Conservation (phyloP, 2,797 vertebrate genomes). For the Bradypodion pumilum region DNA sequence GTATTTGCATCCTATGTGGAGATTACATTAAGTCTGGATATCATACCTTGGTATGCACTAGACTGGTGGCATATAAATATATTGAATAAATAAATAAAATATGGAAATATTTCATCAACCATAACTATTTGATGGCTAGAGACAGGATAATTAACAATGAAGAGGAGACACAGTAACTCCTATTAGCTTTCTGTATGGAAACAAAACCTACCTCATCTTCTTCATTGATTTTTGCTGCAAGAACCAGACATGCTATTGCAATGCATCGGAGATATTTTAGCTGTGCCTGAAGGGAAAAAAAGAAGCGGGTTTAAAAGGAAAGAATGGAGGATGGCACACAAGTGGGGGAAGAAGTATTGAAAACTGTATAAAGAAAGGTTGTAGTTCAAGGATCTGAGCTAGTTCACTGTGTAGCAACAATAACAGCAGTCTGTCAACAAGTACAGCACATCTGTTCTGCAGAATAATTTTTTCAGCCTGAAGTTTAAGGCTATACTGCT, state of each 20-base stretch:
- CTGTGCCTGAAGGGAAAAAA: slow-evolving; percentile 74
- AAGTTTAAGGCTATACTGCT: no score
- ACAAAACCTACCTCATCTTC: slow-evolving; percentile 80
- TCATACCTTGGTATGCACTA: neutral
- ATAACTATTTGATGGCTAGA: no score
- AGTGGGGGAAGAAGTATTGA: neutral
- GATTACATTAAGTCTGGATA: neutral
- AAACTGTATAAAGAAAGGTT: neutral
- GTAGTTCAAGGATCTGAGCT: neutral
- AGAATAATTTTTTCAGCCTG: no score
- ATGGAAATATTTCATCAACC: no score
- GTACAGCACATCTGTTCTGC: no score
- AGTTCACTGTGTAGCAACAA: neutral
- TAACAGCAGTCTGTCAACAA: neutral
- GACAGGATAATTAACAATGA: no score
- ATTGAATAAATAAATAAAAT: no score
- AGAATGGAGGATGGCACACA: neutral
- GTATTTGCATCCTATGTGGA: no score
- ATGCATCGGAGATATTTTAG: slow-evolving; percentile 81
- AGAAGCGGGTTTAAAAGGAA: neutral
- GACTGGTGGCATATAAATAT: no score
- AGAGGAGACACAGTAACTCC: neutral
- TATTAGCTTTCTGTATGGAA: neutral
- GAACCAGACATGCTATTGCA: slow-evolving; percentile 81
- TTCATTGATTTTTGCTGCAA: slow-evolving; percentile 84